Evolutionary conservation across 2,113 vertebrate species (phyloP).

Genomic region (Electrona antarctica): DNA sequence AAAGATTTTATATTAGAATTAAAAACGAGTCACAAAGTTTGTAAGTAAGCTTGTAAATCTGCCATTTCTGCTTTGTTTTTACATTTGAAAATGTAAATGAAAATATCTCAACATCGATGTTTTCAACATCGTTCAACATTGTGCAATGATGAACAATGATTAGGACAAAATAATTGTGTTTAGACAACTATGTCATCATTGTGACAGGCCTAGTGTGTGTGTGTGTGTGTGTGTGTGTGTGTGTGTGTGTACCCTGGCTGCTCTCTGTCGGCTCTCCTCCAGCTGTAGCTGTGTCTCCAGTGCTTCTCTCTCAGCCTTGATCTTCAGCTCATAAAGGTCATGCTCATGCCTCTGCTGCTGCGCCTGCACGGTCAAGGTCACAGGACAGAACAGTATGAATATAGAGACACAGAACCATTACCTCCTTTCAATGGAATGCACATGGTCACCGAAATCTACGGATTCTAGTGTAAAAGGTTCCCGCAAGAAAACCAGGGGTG

Average conservation of each 20-base stretch:
- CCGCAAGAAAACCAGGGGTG: neutral
- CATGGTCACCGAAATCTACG: conserved; percentile 8
- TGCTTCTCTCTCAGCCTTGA: conserved; percentile 91
- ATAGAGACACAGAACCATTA: conserved; percentile 6
- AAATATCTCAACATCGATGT: too few relatives aligned
- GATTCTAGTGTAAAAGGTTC: neutral
- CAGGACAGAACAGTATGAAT: conserved; percentile 19
- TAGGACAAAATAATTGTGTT: too few relatives aligned
- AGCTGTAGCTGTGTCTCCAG: conserved; percentile 87
- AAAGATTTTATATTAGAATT: too few relatives aligned
- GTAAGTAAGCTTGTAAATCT: neutral
- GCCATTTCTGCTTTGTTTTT: too few relatives aligned
- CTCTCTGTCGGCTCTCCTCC: conserved; percentile 87
- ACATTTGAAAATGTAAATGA: neutral
- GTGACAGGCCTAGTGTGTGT: too few relatives aligned
- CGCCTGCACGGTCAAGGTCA: conserved; percentile 75
- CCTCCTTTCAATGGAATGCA: neutral
- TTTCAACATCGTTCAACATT: too few relatives aligned
- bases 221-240: neutral
- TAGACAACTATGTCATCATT: too few relatives aligned
- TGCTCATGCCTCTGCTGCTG: conserved; percentile 91
- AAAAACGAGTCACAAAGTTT: neutral
- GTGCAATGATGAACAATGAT: too few relatives aligned
- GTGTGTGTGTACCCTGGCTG: conserved; percentile 84
- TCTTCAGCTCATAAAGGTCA: conserved; percentile 88